phyloP scores from a whole-genome alignment of 2,113 vertebrate genomes.

The Greenwoodochromis staneri region DNA sequence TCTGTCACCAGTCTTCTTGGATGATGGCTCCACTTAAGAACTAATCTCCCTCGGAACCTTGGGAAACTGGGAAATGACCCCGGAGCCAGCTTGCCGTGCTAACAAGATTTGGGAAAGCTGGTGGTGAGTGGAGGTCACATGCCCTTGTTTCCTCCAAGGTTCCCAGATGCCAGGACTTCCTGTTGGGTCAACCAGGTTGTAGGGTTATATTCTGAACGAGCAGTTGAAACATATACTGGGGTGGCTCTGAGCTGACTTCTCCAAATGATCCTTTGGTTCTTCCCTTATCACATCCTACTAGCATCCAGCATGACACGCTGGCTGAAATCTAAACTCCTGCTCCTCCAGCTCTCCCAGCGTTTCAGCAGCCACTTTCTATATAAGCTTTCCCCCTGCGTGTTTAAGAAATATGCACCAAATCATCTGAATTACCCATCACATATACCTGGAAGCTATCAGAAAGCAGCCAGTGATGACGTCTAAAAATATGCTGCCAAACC shows the following conservation, averaged over 20 bases:
- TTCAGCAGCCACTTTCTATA: not conserved
- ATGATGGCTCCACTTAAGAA: conserved; percentile 40
- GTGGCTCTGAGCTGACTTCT: conserved; percentile 3
- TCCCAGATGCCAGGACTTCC: conserved; percentile 62
- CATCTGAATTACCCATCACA: not conserved
- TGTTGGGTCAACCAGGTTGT: conserved; percentile 34
- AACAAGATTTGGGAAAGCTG: conserved; percentile 74
- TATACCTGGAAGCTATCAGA: not conserved
- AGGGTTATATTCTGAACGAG: not conserved
- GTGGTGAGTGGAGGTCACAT: conserved; percentile 71
- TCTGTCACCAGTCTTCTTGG: conserved; percentile 66
- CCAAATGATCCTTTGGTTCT: not conserved
- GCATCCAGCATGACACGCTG: not conserved
- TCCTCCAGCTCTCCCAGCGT: not conserved
- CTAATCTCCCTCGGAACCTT: conserved; percentile 69
- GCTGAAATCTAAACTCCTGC: not conserved
- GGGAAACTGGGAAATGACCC: conserved; percentile 70
- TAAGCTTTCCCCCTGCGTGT: not conserved
- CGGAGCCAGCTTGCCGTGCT: conserved; percentile 56
- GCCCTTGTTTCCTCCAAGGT: conserved; percentile 53
- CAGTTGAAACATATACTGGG: conserved; percentile 28
- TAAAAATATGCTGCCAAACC: not conserved
- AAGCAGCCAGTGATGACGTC: not conserved
- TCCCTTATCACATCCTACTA: not conserved
- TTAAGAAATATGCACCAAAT: not conserved